Percentiles rank a stretch among this genome's conserved stretches.
These are phyloP conservation scores for Tortrix viridana DNA, from an alignment of 2,888 invertebrate species.

Conservation along the genomic window DNA sequence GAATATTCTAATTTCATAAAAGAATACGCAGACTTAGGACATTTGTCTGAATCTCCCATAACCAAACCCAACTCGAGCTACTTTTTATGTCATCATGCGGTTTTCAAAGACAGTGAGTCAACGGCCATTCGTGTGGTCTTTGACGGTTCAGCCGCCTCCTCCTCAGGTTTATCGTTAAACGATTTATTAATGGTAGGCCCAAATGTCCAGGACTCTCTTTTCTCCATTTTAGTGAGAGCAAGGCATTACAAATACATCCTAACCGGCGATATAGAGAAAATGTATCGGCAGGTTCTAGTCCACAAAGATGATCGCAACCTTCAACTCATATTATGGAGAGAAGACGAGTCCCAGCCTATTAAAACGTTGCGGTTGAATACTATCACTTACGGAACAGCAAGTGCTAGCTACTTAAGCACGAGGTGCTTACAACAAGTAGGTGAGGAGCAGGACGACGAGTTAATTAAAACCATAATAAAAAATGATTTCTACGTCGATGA, in stretches of 20 bases:
- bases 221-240: background rate
- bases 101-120: background rate
- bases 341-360: slow-evolving; percentile 30
- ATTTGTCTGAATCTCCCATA: background rate
- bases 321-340: slow-evolving; percentile 20
- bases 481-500: slow-evolving; percentile 41
- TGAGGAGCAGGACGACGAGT: slow-evolving; percentile 33
- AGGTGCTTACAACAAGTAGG: slow-evolving; percentile 41
- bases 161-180: background rate
- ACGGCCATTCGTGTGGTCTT: background rate
- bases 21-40: background rate
- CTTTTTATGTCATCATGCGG: slow-evolving; percentile 6
- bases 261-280: slow-evolving; percentile 9
- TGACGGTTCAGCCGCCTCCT: background rate
- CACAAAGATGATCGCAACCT: slow-evolving; percentile 1
- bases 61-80: background rate
- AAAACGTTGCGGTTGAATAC: slow-evolving; percentile 37
- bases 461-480: slow-evolving; percentile 37
- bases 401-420: slow-evolving; percentile 39
- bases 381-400: slow-evolving; percentile 42
- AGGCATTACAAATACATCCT: background rate
- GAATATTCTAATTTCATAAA: background rate
- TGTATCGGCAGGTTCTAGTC: slow-evolving; percentile 16
- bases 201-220: slow-evolving; percentile 5
- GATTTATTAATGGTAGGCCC: background rate